Base-by-base conservation (phyloP, 1,140 invertebrate species). In the Berghia stephanieae region DNA sequence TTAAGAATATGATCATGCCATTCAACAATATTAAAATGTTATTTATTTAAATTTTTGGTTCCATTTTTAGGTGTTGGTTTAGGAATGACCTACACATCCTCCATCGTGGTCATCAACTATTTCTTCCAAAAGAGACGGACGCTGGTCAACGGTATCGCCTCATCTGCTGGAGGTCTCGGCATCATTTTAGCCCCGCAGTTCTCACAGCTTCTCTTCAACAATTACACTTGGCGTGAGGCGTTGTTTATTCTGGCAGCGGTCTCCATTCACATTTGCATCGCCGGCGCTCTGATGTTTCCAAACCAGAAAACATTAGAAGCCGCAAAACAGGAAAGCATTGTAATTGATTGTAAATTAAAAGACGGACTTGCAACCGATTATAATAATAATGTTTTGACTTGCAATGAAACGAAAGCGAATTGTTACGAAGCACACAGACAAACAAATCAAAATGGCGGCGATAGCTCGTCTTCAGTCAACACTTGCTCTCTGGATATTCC, bases 21-120 rank as follows among this genome's bases (percentile, higher is more conserved):
- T 18, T n/a, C 66, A 38, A 10, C 8, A 68, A 4, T 24, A 38
- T 40, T 72, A 4, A 16, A 21, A 38, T 21, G 5, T 27, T 49
- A 5, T 57, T 57, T 57, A 38, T 16, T 42, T 46, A 27, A 40
- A 16, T 72, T 3, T 72, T 8, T 46, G 3, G 31, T 46, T 46
- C 3, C 34, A 27, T 74, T 55, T 67, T 38, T 38, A 60, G 78
- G 78, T 8, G 5, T 70, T 24, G 78, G 78, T 24, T 40, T 79
- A 13, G 78, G 78, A 3, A 43, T 79, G 21, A 75, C 66, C 63
- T 79, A 79, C 55, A 72, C 78, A 2, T n/a, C 78, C 2, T 79
- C 78, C 36, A 76, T 79, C 27, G 69, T 79, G 18, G 55, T 79
- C 31, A 46, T 77, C 27, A 80, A 80, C 34, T 77, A 57, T 38